These are phyloP conservation scores for Noctuana brunneofusca DNA, from an alignment of 2,888 invertebrate species.

Conservation along the genomic window DNA sequence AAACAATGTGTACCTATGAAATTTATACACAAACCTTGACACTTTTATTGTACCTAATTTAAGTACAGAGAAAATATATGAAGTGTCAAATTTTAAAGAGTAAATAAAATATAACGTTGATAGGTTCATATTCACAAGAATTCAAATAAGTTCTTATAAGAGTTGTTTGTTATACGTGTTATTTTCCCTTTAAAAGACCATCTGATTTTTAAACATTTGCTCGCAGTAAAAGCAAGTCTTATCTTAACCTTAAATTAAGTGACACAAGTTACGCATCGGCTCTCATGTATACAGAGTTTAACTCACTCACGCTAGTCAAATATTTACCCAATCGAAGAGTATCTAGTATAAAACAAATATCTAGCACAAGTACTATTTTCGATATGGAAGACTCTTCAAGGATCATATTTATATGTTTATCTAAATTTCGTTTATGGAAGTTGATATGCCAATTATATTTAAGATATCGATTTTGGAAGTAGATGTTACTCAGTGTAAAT, in stretches of 20 bases:
- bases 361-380: constrained; percentile 76
- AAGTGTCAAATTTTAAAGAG: not conserved
- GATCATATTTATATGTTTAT: constrained; percentile 60
- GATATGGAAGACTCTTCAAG: constrained; percentile 81
- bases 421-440: constrained; percentile 77
- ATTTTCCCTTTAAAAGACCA: not conserved
- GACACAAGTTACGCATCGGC: constrained; percentile 2
- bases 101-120: not conserved
- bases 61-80: not conserved
- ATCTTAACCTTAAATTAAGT: not conserved
- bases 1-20: not conserved
- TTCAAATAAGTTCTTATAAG: not conserved
- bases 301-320: constrained; percentile 49
- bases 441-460: constrained; percentile 82
- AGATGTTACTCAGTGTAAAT: constrained; percentile 75
- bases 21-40: not conserved
- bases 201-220: not conserved
- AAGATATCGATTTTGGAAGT: constrained; percentile 72
- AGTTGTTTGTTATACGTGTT: not conserved
- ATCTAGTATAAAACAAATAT: constrained; percentile 59
- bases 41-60: not conserved
- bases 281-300: constrained; percentile 35
- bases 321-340: constrained; percentile 60
- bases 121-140: not conserved
- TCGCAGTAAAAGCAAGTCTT: constrained; percentile 3